Evolutionary conservation across 2,113 vertebrate species (phyloP).

Genomic region (Macroglossus sobrinus): DNA sequence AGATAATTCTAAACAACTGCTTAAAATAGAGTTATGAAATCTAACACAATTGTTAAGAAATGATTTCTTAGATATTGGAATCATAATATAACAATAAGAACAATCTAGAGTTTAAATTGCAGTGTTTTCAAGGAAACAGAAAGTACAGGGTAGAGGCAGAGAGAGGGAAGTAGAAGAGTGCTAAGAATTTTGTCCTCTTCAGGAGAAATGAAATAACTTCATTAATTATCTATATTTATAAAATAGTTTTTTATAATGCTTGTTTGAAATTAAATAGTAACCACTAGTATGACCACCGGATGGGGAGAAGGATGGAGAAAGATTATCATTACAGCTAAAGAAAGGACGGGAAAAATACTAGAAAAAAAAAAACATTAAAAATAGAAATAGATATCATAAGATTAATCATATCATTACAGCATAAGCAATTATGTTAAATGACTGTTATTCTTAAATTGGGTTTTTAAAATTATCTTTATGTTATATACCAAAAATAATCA

Average conservation of each 20-base stretch:
- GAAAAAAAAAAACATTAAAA: background rate
- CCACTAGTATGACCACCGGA: background rate
- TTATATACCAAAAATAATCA: background rate
- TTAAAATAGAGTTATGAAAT: background rate
- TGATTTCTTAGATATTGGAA: background rate
- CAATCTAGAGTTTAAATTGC: background rate
- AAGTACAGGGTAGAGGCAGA: accelerated
- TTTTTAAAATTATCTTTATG: background rate
- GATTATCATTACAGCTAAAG: background rate
- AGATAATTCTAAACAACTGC: background rate
- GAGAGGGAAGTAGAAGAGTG: background rate
- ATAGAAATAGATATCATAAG: background rate
- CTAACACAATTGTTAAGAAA: background rate
- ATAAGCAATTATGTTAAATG: background rate
- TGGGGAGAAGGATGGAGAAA: background rate
- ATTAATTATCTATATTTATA: background rate
- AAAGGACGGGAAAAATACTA: background rate
- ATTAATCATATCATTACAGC: background rate
- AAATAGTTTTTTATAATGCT: background rate
- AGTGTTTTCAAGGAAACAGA: background rate
- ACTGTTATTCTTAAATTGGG: background rate
- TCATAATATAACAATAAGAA: background rate
- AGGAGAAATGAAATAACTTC: background rate
- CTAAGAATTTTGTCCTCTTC: background rate
- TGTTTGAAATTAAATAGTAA: background rate